Evolutionary conservation across 1,140 invertebrate species (phyloP), one percentile per base, ranked within the genome.

Genomic region (Drosophila yakuba): DNA sequence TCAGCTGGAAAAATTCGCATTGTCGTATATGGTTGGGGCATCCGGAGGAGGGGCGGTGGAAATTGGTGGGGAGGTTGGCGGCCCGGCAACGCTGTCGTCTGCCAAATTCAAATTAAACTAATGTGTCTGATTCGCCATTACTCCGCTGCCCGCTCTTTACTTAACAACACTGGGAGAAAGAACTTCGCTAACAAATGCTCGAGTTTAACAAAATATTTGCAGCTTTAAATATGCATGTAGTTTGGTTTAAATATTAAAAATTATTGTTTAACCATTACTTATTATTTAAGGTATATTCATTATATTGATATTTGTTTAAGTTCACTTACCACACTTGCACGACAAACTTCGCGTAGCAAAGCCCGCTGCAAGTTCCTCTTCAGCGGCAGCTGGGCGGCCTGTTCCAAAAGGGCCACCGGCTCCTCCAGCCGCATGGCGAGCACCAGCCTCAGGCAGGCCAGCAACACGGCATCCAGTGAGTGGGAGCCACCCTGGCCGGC

Each of bases 61-160:
- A 17, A 17, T 17, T 17, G 17, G 17, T 17, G 17, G 17, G 57
- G 20, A 20, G 52, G 38, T 20, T 39, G 60, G 15, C 56, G 55
- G 54, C 60, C 51, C 43, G 60, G 50, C 71, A 58, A 28, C 43
- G 45, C 47, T 51, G 59, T 32, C 76, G 69, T 71, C 57, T 78
- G 63, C 52, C 74, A 78, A 86, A 86, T 78, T 79, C 59, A 86
- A 88, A 86, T 86, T 86, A 81, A 86, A 86, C 82, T 86, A 86
- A 86, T 86, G 71, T 88, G 66, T 59, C 44, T 64, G 62, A 62
- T 47, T 59, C 43, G 57, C 57, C 57, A 64, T 38, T 38, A 62
- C 23, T 32, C 23, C 20, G n/a, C 43, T 11, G 39, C 28, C 25
- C 15, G 4, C 20, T 35, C 41, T n/a, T 25, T 15, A 14, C 39